Percentiles rank a stretch among this genome's conserved stretches.
phyloP scores from a whole-genome alignment of 2,888 invertebrate genomes.

The Dynastes maya region DNA sequence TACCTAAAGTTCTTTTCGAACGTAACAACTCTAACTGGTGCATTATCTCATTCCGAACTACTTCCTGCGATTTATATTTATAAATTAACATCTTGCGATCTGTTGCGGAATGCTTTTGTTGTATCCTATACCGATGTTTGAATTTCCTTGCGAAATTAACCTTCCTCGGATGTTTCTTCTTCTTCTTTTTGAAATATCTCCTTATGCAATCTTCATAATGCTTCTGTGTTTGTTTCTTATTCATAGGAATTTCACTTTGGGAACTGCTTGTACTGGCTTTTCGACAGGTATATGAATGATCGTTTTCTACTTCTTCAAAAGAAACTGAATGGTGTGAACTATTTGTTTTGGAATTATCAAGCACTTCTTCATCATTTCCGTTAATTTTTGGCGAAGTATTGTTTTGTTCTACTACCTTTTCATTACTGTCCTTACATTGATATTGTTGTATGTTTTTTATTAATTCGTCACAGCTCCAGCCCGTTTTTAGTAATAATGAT shows the following conservation, averaged over 20 bases:
- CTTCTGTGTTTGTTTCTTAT: not conserved
- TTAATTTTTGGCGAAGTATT: constrained; percentile 1
- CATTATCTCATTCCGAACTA: constrained; percentile 57
- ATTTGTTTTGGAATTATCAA: constrained; percentile 13
- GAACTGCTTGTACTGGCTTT: not conserved
- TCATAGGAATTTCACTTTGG: not conserved
- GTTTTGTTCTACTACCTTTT: not conserved
- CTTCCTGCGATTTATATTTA: constrained; percentile 57
- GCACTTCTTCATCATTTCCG: not conserved
- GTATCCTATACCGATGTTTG: constrained; percentile 16
- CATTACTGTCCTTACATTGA: constrained; percentile 49
- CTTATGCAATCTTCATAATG: not conserved
- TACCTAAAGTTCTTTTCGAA: constrained; percentile 50
- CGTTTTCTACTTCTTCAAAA: constrained; percentile 30
- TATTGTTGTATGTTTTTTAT: constrained; percentile 59
- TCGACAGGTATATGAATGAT: constrained; percentile 38
- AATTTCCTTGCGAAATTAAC: constrained; percentile 16
- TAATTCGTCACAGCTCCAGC: constrained; percentile 63
- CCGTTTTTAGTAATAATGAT: constrained; percentile 61
- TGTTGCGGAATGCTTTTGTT: not conserved
- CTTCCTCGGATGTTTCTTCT: not conserved
- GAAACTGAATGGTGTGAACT: constrained; percentile 16
- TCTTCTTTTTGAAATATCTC: not conserved
- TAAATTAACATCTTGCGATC: constrained; percentile 46
- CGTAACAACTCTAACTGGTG: constrained; percentile 58